Evolutionary conservation across 2,113 vertebrate genomes (phyloP), one percentile per base, ranked within the genome.

Genomic region (Takifugu flavidus): DNA sequence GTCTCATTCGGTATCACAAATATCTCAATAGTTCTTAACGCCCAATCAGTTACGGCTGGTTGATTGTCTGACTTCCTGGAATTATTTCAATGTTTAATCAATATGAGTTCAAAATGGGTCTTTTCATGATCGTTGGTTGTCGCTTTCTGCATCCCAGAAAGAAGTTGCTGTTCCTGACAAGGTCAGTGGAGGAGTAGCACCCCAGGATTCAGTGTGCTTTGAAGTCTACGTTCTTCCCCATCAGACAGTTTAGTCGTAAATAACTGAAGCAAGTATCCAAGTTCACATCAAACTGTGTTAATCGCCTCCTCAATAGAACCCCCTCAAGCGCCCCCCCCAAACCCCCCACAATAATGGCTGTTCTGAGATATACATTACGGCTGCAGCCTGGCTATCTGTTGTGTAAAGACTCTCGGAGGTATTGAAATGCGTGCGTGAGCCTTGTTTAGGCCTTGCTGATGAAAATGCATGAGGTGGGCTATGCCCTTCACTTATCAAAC

Each of bases 401-500:
- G 77, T 72, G 78, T 80, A 86, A 86, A 67, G 75, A 69, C 76
- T 85, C 81, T 85, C 84, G 56, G 72, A 68, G 81, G 84, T 83
- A 85, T 84, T 86, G 82, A 85, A 89, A 88, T 79, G 72, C 82
- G 84, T 70, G 80, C 74, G 74, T 74, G 80, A 77, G 72, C 74
- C 83, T 83, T 79, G 77, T 80, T 73, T 75, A 67, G 70, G 62
- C 75, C 58, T 74, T 42, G 65, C 80, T 88, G 85, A 88, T 88
- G 86, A 86, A 88, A 87, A 88, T 82, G 82, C 80, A 88, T 82
- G 85, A 85, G 80, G 70, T 55, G 74, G 80, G 70, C 67, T 86
- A 78, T 87, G 84, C 73, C 82, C 84, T 85, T 87, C 87, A 89
- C 83, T 89, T 87, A 87, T 85, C 85, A 86, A 86, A 87, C 82